phyloP scores from a whole-genome alignment of 2,113 vertebrate genomes.

The Gasterosteus aculeatus region DNA sequence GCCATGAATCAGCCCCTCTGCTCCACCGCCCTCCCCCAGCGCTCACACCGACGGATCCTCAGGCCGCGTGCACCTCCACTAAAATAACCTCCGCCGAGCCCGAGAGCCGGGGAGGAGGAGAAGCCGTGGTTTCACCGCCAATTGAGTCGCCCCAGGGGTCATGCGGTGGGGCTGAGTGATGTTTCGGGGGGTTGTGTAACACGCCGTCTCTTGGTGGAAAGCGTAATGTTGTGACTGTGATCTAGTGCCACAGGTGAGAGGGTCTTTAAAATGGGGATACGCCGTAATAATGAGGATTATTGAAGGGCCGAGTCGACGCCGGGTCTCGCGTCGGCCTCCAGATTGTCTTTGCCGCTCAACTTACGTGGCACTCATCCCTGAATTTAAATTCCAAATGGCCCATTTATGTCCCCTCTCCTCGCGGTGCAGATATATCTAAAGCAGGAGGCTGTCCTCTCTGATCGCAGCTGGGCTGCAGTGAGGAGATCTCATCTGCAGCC shows the following conservation, averaged over 20 bases:
- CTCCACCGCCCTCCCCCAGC: constrained; percentile 73
- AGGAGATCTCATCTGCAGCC: not conserved
- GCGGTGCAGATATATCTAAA: constrained; percentile 10
- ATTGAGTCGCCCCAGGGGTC: constrained; percentile 48
- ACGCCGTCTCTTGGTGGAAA: constrained; percentile 42
- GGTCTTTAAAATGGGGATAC: constrained; percentile 59
- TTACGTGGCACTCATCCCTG: constrained; percentile 32
- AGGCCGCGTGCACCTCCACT: constrained; percentile 71
- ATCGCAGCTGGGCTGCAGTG: not conserved
- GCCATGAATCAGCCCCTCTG: constrained; percentile 78
- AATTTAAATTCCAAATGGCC: constrained; percentile 38
- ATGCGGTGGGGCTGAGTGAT: constrained; percentile 53
- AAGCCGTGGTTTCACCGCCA: constrained; percentile 49
- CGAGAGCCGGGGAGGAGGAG: constrained; percentile 58
- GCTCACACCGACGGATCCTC: constrained; percentile 77
- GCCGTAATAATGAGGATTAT: constrained; percentile 64
- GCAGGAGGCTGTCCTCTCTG: constrained; percentile 21
- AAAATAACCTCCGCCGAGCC: constrained; percentile 73
- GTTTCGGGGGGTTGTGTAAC: constrained; percentile 46
- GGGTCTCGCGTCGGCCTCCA: constrained; percentile 37
- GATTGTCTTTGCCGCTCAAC: constrained; percentile 45
- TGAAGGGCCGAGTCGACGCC: constrained; percentile 53
- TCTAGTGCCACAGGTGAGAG: constrained; percentile 59
- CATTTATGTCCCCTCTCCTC: constrained; percentile 5
- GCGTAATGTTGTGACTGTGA: constrained; percentile 51